Evolutionary conservation across 1,140 invertebrate species (phyloP), one percentile per base, ranked within the genome.

Genomic region (Nephila pilipes): DNA sequence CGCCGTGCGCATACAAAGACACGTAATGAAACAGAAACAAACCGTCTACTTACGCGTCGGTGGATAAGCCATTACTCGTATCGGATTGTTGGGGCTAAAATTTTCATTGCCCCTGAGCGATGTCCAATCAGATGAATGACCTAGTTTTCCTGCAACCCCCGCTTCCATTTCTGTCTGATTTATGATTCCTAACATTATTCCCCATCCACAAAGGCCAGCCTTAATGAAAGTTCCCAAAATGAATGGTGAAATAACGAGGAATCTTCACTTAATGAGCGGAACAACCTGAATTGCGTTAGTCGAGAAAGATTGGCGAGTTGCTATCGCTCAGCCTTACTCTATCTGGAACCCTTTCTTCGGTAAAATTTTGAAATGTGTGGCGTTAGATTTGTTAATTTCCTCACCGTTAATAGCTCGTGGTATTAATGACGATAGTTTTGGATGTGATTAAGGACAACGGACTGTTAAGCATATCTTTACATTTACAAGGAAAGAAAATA

Each of bases 11-110:
- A 29, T n/a, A 54, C 81, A 83, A 83, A 55, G 46, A 46, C 81
- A 16, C 18, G 81, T 46, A 54, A 87, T 87, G 25, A 38, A 83
- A 83, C 57, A 60, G 85, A 58, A 60, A 60, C 85, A 63, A 60
- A 60, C 85, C 32, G 57, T 22, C 81, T 36, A 22, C 58, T 60
- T 60, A 79, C 69, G 69, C 69, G 18, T n/a, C 81, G 10, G 58
- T 57, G 29, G 85, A 87, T 87, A 87, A 87, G 85, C 85, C 85
- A 87, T 87, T 87, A 87, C 57, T 16, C 69, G 69, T 75, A 75
- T 75, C 69, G 69, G 69, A 75, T 75, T 75, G 69, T 75, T 75
- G 29, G 29, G 32, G 69, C 25, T 10, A 32, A 83, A 83, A 57
- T 83, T 83, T 83, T 83, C 81, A 83, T 83, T 83, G 81, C 81